These are phyloP conservation scores for Rhagonycha fulva DNA, from an alignment of 2,888 invertebrate species.

Conservation along the genomic window DNA sequence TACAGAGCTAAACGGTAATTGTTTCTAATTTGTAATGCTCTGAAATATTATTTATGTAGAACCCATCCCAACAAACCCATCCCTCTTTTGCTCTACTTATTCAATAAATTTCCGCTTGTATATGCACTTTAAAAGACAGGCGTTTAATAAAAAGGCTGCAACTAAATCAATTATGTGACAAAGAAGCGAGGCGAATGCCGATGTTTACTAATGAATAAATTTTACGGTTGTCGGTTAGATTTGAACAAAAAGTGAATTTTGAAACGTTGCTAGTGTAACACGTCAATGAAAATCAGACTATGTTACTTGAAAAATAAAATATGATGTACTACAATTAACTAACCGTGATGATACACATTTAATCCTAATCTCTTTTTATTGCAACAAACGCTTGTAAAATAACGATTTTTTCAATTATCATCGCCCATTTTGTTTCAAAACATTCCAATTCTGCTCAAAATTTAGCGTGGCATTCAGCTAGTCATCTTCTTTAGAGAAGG, in stretches of 20 bases:
- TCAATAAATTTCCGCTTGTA: slow-evolving; percentile 18
- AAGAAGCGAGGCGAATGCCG: slow-evolving; percentile 29
- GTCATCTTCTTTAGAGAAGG: too few relatives aligned
- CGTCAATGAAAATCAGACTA: slow-evolving; percentile 1
- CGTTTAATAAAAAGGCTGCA: slow-evolving; percentile 26
- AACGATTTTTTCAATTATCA: not conserved
- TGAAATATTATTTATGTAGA: not conserved
- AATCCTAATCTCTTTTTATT: not conserved
- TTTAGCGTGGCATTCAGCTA: too few relatives aligned
- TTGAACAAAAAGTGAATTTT: slow-evolving; percentile 26
- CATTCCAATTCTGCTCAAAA: too few relatives aligned
- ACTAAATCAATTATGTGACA: slow-evolving; percentile 31
- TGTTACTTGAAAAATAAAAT: not conserved
- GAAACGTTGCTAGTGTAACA: slow-evolving; percentile 4
- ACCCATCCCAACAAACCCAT: not conserved
- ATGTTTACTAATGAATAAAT: slow-evolving; percentile 33
- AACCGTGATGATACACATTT: not conserved
- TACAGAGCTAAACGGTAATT: slow-evolving; percentile 3
- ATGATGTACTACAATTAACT: not conserved
- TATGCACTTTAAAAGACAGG: slow-evolving; percentile 15
- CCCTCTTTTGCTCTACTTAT: slow-evolving; percentile 4
- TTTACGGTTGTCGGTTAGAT: slow-evolving; percentile 31
- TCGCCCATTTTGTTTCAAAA: too few relatives aligned
- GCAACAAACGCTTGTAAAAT: not conserved
- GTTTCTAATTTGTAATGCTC: not conserved